These are phyloP conservation scores for Morus bassanus DNA, from an alignment of 2,797 vertebrate species.

Conservation along the genomic window DNA sequence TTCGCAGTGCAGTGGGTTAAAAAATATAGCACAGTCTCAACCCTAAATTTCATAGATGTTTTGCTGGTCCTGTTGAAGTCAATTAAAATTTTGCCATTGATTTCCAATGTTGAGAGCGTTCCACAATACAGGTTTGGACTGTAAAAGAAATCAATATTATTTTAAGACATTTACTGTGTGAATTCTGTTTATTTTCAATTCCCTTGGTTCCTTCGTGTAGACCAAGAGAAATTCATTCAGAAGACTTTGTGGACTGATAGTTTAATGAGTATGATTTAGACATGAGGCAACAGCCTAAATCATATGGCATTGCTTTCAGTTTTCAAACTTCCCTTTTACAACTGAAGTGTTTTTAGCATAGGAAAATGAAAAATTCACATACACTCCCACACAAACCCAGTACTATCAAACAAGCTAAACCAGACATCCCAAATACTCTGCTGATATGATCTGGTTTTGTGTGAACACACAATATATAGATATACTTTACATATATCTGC, in stretches of 20 bases:
- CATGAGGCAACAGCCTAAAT: neutral
- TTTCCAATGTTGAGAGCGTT: constrained; percentile 6
- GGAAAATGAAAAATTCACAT: neutral
- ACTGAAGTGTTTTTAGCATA: neutral
- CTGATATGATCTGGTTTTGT: neutral
- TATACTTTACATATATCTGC: neutral
- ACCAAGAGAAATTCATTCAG: neutral
- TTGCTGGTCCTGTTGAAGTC: neutral
- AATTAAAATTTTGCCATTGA: constrained; percentile 47
- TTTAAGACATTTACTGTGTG: constrained; percentile 7
- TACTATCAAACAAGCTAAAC: neutral
- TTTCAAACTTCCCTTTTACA: neutral
- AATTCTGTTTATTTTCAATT: constrained; percentile 31
- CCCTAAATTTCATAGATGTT: constrained; percentile 21
- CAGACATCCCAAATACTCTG: neutral
- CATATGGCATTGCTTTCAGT: neutral
- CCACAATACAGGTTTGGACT: neutral
- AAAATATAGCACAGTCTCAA: neutral
- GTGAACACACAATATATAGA: neutral
- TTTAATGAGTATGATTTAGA: neutral
- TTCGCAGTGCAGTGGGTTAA: constrained; percentile 22
- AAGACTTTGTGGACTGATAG: neutral
- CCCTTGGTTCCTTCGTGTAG: neutral
- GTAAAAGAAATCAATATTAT: constrained; percentile 30
- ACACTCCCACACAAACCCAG: neutral